phyloP scores from a whole-genome alignment of 2,797 vertebrate species.

The Epinephelus malabaricus region DNA sequence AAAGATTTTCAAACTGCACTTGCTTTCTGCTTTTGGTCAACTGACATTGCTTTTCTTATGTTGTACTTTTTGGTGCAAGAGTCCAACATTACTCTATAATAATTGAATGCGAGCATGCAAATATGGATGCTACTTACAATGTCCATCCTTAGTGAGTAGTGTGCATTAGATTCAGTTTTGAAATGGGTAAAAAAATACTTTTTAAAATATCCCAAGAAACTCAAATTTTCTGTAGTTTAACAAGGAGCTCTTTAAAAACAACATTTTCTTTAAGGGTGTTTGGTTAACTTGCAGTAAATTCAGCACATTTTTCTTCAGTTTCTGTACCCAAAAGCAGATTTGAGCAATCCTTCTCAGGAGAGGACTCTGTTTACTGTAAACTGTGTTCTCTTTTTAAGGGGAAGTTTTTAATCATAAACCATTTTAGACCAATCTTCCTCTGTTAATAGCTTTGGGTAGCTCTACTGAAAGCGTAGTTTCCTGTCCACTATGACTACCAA shows the following conservation, averaged over 20 bases:
- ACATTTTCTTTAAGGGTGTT: background rate
- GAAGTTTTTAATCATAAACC: background rate
- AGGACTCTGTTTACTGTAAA: background rate
- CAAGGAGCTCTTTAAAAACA: background rate
- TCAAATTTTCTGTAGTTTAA: background rate
- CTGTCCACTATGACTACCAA: background rate
- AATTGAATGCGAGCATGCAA: too few relatives aligned
- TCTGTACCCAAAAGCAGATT: constrained; percentile 3
- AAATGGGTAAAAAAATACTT: background rate
- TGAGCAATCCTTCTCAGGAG: background rate
- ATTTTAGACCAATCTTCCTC: constrained; percentile 1
- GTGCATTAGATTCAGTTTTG: background rate
- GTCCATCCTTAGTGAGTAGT: background rate
- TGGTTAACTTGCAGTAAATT: background rate
- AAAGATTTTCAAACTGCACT: too few relatives aligned
- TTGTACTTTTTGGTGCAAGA: too few relatives aligned
- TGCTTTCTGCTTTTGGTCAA: too few relatives aligned
- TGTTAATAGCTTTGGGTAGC: background rate
- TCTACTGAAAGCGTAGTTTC: background rate
- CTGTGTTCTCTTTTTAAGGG: background rate
- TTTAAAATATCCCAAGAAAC: background rate
- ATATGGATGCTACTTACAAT: too few relatives aligned
- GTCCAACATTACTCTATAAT: too few relatives aligned
- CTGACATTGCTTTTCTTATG: too few relatives aligned
- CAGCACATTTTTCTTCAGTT: background rate